Evolutionary conservation across 2,113 vertebrate genomes (phyloP), one percentile per base, ranked within the genome.

Genomic region (Loxodonta africana): DNA sequence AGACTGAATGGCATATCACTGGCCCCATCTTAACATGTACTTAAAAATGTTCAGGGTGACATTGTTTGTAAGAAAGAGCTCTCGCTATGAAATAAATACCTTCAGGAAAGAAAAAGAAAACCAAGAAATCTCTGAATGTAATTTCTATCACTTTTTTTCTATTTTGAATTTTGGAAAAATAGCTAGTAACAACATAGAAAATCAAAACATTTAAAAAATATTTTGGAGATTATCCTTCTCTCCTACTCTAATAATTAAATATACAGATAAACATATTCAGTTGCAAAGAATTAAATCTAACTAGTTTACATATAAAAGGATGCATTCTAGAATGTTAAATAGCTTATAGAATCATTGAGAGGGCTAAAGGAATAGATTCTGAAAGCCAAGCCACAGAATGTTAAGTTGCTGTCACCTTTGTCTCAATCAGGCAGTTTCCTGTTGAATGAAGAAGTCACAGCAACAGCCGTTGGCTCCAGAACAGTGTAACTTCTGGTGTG

Each of bases 111-210:
- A 69, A 67, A 88, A 85, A 73, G 33, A 30, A 41, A n/a, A 25
- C 8, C 37, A 15, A 30, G 4, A 28, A 23, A 62, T 2, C 76
- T 91, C n/a, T 87, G 4, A 63, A 33, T 82, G 10, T 53, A 62
- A 78, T 63, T 91, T 90, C 23, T 74, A 6, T 80, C 18, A n/a
- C 14, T 65, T 67, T 5, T 62, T 62, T 71, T 81, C 8, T 8
- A 51, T 44, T 65, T 84, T 85, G 28, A 91, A 1, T 81, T 91
- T 95, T 97, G 51, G 12, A 92, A 94, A 86, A 96, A 83, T 23
- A 83, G 4, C 37, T 73, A 65, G 69, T 73, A 65, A 62, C 4
- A 41, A 63, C 20, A 41, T 17, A 95, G 65, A 90, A 90, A 87
- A 53, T n/a, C 44, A 92, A 73, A 15, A 17, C 14, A 92, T 88